phyloP scores from a whole-genome alignment of 2,888 invertebrate species.

The Nemurella pictetii region DNA sequence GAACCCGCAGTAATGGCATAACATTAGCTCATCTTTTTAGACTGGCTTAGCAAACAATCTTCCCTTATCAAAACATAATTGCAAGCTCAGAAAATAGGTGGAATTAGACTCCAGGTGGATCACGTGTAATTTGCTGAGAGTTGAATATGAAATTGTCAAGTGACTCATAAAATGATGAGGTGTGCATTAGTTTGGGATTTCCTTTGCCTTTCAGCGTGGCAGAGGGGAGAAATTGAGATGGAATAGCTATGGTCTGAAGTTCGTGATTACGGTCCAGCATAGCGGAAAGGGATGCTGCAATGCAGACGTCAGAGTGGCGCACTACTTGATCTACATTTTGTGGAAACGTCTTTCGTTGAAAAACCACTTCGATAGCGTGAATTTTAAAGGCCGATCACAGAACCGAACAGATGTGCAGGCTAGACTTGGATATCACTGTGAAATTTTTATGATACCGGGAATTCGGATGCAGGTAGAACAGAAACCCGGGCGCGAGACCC shows the following conservation, averaged over 20 bases:
- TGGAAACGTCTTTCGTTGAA: too few species aligned
- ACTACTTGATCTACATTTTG: not conserved
- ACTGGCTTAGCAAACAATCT: not conserved
- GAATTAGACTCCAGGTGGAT: not conserved
- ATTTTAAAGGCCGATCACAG: too few species aligned
- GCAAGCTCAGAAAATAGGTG: not conserved
- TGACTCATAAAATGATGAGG: not conserved
- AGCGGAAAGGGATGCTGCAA: not conserved
- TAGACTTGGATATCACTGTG: too few species aligned
- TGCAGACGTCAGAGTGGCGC: not conserved
- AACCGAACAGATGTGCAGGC: too few species aligned
- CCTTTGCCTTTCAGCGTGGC: not conserved
- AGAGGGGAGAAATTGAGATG: not conserved
- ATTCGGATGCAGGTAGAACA: too few species aligned
- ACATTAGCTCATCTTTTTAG: not conserved
- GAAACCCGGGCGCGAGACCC: not conserved
- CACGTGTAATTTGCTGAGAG: not conserved
- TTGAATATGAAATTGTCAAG: not conserved
- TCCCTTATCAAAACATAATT: too few species aligned
- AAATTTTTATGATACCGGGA: too few species aligned
- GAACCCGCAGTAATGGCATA: not conserved
- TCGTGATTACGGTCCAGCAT: not conserved
- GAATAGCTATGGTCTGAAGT: too few species aligned
- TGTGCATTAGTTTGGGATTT: not conserved
- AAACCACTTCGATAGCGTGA: too few species aligned